Conservation (phyloP, 2,797 vertebrate species). For the Coreius guichenoti region DNA sequence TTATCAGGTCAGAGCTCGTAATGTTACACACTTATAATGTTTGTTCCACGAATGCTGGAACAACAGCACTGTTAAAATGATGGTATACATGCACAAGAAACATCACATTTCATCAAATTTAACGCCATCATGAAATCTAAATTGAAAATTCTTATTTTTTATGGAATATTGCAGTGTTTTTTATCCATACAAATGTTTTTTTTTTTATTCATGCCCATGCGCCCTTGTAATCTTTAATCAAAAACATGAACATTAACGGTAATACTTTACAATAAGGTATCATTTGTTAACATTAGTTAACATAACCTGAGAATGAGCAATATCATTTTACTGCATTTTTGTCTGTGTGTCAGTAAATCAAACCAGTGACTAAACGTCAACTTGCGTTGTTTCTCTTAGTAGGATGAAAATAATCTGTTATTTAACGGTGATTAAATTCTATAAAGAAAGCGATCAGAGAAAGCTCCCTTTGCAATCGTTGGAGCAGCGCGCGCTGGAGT, state of each 20-base stretch:
- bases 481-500: too few species aligned
- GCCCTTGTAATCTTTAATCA: background rate
- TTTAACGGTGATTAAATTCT: too few species aligned
- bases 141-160: background rate
- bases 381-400: too few species aligned
- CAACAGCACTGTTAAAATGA: background rate
- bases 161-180: background rate
- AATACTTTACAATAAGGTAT: background rate
- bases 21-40: slow-evolving; percentile 14
- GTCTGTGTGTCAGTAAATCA: too few species aligned
- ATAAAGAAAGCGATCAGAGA: too few species aligned
- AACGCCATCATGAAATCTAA: background rate
- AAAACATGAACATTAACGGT: background rate
- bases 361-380: too few species aligned
- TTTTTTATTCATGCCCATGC: background rate
- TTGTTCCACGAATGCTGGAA: background rate
- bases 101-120: background rate
- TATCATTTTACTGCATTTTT: background rate
- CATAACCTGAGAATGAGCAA: background rate
- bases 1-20: slow-evolving; percentile 27
- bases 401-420: too few species aligned
- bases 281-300: background rate
- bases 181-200: background rate
- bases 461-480: too few species aligned
- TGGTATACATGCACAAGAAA: slow-evolving; percentile 1